These are phyloP conservation scores for Blastobasis lacticolella DNA, from an alignment of 2,888 invertebrate species.

Conservation along the genomic window DNA sequence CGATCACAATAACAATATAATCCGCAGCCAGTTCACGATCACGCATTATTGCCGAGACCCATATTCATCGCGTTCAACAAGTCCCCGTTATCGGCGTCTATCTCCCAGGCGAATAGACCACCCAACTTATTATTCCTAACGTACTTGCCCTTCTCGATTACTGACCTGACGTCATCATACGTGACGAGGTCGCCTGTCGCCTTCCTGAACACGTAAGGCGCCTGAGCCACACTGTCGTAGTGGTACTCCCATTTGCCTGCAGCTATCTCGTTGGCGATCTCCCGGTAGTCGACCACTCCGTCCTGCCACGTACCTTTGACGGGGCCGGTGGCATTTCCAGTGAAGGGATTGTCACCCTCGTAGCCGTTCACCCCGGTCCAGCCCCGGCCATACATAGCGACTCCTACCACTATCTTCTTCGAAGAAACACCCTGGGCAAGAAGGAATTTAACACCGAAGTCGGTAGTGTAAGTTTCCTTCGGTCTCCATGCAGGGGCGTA, in stretches of 20 bases:
- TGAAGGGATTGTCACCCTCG: conserved; percentile 53
- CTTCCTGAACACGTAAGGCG: conserved; percentile 61
- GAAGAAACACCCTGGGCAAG: conserved; percentile 62
- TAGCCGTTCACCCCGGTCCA: conserved; percentile 63
- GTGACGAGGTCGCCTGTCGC: conserved; percentile 60
- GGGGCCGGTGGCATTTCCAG: conserved; percentile 59
- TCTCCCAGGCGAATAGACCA: conserved; percentile 65
- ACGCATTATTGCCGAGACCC: conserved; percentile 52
- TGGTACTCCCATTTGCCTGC: conserved; percentile 61
- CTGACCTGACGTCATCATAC: conserved; percentile 61
- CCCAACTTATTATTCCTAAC: conserved; percentile 64
- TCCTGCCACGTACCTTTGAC: conserved; percentile 68
- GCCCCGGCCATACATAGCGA: conserved; percentile 67
- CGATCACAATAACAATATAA: conserved; percentile 13
- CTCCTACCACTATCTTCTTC: conserved; percentile 62
- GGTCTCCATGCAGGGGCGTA: conserved; percentile 60
- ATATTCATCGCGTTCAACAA: conserved; percentile 65
- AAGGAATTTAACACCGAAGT: conserved; percentile 58
- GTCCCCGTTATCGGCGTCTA: conserved; percentile 66
- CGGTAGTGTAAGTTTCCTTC: conserved; percentile 66
- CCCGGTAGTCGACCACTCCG: conserved; percentile 64
- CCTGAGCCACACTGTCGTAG: conserved; percentile 61
- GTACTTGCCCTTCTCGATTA: conserved; percentile 64
- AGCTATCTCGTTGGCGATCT: conserved; percentile 58
- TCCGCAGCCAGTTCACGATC: not conserved